Evolutionary conservation across 2,797 vertebrate species (phyloP).

Genomic region (Triplophysa yarkandensis): DNA sequence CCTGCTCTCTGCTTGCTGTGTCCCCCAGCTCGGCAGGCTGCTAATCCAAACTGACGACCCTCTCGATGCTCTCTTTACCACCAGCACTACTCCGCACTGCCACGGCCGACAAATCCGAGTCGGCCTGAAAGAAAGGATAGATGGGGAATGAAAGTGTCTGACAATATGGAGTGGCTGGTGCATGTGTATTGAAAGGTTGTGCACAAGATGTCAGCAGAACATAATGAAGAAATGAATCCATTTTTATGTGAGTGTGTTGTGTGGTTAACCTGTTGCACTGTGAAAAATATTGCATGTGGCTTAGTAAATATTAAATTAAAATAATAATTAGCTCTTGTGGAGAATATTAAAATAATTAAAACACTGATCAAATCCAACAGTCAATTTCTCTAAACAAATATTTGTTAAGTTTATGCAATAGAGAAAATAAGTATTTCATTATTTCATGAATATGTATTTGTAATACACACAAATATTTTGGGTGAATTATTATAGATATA

Average conservation of each 20-base stretch:
- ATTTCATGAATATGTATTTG: no score
- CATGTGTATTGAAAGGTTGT: neutral
- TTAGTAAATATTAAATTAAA: no score
- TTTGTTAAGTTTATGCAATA: no score
- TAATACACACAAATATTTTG: no score
- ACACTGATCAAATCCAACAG: no score
- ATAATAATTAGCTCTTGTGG: no score
- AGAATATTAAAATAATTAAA: no score
- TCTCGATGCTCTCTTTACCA: conserved; percentile 83
- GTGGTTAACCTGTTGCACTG: neutral
- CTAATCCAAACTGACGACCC: conserved; percentile 87
- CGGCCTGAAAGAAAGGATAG: neutral
- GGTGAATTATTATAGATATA: no score
- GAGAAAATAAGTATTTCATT: no score
- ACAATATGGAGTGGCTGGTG: neutral
- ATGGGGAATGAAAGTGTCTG: conserved; percentile 11
- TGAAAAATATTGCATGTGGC: no score
- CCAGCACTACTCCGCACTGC: conserved; percentile 42
- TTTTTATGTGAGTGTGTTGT: no score
- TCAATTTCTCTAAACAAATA: no score
- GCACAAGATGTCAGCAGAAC: neutral
- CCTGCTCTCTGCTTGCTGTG: conserved; percentile 69
- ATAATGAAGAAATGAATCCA: neutral
- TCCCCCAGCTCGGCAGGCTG: conserved; percentile 82
- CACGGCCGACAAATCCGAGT: conserved; percentile 14